These are phyloP conservation scores for Alouatta palliata DNA, from an alignment of 2,113 vertebrate species.

Conservation along the genomic window DNA sequence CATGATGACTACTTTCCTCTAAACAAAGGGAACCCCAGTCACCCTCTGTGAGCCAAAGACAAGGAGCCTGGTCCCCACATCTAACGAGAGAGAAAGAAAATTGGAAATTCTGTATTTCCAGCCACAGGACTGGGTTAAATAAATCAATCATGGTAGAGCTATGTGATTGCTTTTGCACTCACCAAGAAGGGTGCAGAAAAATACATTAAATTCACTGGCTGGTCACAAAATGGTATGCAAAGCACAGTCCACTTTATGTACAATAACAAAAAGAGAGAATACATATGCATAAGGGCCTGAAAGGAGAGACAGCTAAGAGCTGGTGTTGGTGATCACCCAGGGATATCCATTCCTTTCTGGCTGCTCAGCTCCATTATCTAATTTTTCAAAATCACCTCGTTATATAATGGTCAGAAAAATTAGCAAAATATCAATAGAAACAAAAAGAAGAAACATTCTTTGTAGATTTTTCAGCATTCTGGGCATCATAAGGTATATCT, in stretches of 20 bases:
- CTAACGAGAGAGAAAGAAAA: background rate
- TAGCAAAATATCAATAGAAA: background rate
- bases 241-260: background rate
- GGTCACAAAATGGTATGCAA: background rate
- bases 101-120: background rate
- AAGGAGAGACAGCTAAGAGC: background rate
- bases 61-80: background rate
- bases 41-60: background rate
- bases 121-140: background rate
- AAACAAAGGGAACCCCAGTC: background rate
- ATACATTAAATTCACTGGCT: background rate
- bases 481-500: background rate
- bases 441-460: background rate
- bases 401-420: background rate
- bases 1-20: background rate
- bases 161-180: background rate
- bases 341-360: background rate
- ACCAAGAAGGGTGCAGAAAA: background rate
- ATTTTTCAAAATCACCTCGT: background rate
- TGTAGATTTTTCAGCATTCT: background rate
- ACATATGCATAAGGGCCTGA: background rate
- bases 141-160: background rate
- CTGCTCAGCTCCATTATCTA: background rate
- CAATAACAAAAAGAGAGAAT: background rate
- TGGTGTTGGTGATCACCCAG: background rate